These are phyloP conservation scores for Baronia brevicornis DNA, from an alignment of 2,888 invertebrate species.

Conservation along the genomic window DNA sequence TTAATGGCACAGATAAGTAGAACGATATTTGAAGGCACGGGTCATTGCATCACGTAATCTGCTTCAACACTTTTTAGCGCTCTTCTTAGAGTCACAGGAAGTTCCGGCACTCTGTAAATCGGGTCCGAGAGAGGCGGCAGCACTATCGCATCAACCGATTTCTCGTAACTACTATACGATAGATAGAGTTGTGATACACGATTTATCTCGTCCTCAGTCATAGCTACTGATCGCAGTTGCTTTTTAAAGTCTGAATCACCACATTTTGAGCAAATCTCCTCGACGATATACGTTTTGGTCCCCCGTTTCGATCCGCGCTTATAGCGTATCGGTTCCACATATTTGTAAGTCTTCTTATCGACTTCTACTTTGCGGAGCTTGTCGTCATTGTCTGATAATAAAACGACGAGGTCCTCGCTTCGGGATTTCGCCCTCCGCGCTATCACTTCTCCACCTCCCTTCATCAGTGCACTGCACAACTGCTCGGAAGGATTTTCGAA, in stretches of 20 bases:
- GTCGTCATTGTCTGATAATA: slow-evolving; percentile 40
- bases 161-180: slow-evolving; percentile 51
- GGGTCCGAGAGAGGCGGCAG: slow-evolving; percentile 60
- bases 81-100: slow-evolving; percentile 44
- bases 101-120: slow-evolving; percentile 54
- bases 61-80: slow-evolving; percentile 46
- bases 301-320: slow-evolving; percentile 38
- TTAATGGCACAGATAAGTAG: slow-evolving; percentile 22
- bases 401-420: slow-evolving; percentile 38
- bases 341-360: slow-evolving; percentile 42
- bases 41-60: slow-evolving; percentile 39
- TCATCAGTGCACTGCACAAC: slow-evolving; percentile 53
- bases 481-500: slow-evolving; percentile 56
- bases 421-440: slow-evolving; percentile 34
- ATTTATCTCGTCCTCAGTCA: slow-evolving; percentile 58
- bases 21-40: slow-evolving; percentile 11
- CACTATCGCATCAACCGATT: slow-evolving; percentile 42
- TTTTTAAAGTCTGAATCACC: slow-evolving; percentile 53
- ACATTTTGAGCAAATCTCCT: slow-evolving; percentile 54
- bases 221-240: slow-evolving; percentile 45
- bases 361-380: slow-evolving; percentile 22
- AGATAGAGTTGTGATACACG: slow-evolving; percentile 53
- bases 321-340: slow-evolving; percentile 47
- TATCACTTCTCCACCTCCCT: slow-evolving; percentile 57
- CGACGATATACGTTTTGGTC: slow-evolving; percentile 35